phyloP scores from a whole-genome alignment of 2,797 vertebrate genomes.

The Sebastes goodei region DNA sequence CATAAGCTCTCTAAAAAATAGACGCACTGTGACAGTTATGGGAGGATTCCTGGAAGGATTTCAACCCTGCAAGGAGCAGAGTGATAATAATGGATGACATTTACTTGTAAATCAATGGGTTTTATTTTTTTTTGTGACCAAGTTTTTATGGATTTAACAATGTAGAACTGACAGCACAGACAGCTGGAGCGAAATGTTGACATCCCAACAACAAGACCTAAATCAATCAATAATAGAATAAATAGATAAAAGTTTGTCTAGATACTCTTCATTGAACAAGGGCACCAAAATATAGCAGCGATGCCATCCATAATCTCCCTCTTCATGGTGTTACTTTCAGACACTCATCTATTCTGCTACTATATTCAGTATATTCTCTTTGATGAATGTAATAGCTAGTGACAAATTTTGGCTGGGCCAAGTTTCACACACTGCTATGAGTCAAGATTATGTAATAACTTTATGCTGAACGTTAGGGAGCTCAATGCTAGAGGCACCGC shows the following conservation, averaged over 20 bases:
- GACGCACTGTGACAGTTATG: conserved; percentile 12
- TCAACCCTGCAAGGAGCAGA: not conserved
- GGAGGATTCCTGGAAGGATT: conserved; percentile 10
- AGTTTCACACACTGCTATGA: not conserved
- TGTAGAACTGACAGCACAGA: not conserved
- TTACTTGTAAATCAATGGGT: conserved; percentile 28
- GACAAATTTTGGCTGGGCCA: conserved; percentile 16
- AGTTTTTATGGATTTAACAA: conserved; percentile 13
- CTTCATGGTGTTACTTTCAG: not conserved
- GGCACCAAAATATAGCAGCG: not conserved
- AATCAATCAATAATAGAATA: not conserved
- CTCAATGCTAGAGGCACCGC: not conserved
- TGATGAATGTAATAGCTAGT: not conserved
- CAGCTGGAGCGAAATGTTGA: not conserved
- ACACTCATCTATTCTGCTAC: not conserved
- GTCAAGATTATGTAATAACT: conserved; percentile 20
- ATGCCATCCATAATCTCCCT: not conserved
- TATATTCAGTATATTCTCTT: not conserved
- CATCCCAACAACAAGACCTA: not conserved
- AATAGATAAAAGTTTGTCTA: not conserved
- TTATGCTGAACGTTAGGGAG: not conserved
- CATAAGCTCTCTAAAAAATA: conserved; percentile 5
- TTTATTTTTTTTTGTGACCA: conserved; percentile 2
- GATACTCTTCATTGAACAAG: not conserved
- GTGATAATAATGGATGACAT: conserved; percentile 14